Evolutionary conservation across 2,113 vertebrate species (phyloP).

Genomic region (Argyrosomus japonicus): DNA sequence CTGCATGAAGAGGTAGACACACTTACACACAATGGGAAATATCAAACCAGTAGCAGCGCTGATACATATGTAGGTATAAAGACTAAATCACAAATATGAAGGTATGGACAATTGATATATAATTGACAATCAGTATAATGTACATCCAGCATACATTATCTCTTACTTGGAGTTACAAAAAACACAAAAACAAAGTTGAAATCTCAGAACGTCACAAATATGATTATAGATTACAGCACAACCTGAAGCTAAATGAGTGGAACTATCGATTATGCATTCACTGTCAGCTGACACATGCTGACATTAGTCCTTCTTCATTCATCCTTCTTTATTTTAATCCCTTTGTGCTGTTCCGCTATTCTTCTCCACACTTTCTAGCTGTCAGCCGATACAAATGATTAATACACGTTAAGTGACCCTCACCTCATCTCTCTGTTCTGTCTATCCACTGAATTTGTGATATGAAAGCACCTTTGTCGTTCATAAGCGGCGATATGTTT

Average conservation of each 20-base stretch:
- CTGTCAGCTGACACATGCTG: background rate
- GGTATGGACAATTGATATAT: no score
- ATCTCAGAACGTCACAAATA: background rate
- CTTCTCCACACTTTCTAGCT: background rate
- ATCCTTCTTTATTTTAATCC: background rate
- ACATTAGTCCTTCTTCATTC: background rate
- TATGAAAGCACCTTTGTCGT: background rate
- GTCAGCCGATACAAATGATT: conserved; percentile 18
- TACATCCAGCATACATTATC: no score
- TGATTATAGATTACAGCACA: no score
- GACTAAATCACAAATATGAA: background rate
- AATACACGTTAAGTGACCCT: conserved; percentile 23
- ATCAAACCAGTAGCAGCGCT: background rate
- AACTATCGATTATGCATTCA: background rate
- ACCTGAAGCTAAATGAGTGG: no score
- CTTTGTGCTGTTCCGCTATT: background rate
- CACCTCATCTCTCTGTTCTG: background rate
- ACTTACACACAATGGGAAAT: background rate
- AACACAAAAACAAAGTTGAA: no score
- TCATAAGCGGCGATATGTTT: no score
- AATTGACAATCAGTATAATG: no score
- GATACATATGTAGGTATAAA: background rate
- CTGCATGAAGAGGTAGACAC: background rate
- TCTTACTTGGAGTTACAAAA: no score
- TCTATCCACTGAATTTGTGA: conserved; percentile 1